phyloP scores from a whole-genome alignment of 2,797 vertebrate genomes.

The Muscicapa striata region DNA sequence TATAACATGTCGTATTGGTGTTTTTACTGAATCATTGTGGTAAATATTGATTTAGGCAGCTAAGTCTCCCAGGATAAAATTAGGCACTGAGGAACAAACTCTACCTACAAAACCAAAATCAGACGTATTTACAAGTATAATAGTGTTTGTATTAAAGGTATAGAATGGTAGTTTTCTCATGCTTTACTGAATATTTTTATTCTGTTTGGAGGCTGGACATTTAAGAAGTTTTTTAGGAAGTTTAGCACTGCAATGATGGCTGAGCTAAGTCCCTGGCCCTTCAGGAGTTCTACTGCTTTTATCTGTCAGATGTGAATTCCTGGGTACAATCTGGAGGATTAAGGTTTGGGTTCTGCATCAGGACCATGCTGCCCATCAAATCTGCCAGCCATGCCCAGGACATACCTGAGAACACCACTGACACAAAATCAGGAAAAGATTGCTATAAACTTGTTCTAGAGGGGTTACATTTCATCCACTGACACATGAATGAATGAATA shows the following conservation, averaged over 20 bases:
- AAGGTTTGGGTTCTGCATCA: neutral
- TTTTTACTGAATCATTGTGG: neutral
- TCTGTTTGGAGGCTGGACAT: neutral
- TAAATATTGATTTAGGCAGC: neutral
- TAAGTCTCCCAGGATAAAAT: neutral
- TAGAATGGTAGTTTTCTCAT: neutral
- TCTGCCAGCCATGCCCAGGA: neutral
- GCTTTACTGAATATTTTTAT: neutral
- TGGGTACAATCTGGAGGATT: neutral
- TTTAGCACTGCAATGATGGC: neutral
- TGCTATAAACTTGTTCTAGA: neutral
- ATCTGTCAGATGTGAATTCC: neutral
- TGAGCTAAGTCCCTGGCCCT: neutral
- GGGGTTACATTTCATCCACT: neutral
- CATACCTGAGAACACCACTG: neutral
- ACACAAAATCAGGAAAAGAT: neutral
- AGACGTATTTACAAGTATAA: neutral
- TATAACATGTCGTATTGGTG: neutral
- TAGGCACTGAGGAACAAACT: neutral
- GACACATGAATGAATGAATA: neutral
- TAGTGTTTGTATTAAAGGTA: neutral
- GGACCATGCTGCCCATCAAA: neutral
- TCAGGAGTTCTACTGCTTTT: neutral
- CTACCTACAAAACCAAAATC: neutral
- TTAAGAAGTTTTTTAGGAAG: neutral